Conservation (phyloP, 2,113 vertebrate genomes). For the Chinchilla lanigera region DNA sequence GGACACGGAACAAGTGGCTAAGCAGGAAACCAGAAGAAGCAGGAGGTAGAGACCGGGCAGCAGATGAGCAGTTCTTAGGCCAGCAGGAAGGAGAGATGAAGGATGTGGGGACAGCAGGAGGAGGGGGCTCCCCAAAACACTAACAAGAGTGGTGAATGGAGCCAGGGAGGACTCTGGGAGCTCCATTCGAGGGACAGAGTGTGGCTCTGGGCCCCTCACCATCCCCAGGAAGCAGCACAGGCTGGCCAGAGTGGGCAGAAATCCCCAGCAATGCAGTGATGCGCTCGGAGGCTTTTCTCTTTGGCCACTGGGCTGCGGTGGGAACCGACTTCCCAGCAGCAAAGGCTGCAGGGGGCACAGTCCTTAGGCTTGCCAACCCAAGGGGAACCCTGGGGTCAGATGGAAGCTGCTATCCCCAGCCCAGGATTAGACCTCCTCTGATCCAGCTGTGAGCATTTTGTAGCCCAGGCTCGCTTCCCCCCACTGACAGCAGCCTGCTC, state of each 20-base stretch:
- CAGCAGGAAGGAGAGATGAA: neutral
- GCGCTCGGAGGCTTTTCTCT: neutral
- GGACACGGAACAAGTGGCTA: neutral
- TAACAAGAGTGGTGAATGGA: neutral
- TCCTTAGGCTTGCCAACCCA: neutral
- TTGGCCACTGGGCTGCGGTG: neutral
- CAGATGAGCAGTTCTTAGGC: neutral
- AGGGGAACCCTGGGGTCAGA: neutral
- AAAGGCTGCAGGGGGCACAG: neutral
- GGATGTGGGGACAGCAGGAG: neutral
- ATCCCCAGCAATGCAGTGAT: neutral
- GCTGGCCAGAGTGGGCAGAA: neutral
- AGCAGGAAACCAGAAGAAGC: neutral
- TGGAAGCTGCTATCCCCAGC: neutral
- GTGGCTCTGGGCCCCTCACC: neutral
- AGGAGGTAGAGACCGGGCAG: neutral
- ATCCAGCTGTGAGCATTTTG: neutral
- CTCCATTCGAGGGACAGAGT: neutral
- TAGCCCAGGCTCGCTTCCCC: neutral
- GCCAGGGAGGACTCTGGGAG: neutral
- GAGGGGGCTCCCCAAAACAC: neutral
- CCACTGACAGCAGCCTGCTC: neutral
- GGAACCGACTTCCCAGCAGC: neutral
- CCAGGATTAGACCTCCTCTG: neutral
- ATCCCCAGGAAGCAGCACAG: neutral